phyloP scores from a whole-genome alignment of 2,888 invertebrate genomes.

The Tinea semifulvella region DNA sequence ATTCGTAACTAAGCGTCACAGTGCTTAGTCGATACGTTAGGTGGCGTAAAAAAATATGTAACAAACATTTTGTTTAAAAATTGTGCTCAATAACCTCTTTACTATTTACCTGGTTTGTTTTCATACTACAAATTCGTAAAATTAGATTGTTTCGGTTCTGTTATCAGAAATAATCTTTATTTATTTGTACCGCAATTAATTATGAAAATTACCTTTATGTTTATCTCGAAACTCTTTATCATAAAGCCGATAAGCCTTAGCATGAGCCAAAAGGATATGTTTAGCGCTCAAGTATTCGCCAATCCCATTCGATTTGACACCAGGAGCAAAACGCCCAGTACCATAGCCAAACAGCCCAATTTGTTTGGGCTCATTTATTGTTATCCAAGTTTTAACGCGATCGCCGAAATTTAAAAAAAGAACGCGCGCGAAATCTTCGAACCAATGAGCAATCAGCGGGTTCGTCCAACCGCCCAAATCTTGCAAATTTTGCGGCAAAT shows the following conservation, averaged over 20 bases:
- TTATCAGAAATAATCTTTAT: too few species aligned
- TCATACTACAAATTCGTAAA: too few species aligned
- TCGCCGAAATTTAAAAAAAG: constrained; percentile 54
- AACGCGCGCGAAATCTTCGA: constrained; percentile 54
- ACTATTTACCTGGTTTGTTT: too few species aligned
- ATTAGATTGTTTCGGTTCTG: too few species aligned
- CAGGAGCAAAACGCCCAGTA: constrained; percentile 35
- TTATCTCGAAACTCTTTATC: constrained; percentile 36
- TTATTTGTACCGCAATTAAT: too few species aligned
- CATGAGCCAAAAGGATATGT: constrained; percentile 65
- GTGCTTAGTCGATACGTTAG: too few species aligned
- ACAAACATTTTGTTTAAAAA: too few species aligned
- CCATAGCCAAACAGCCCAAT: constrained; percentile 54
- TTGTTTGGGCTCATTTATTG: constrained; percentile 66
- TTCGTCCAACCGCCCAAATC: constrained; percentile 67
- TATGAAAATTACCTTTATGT: constrained; percentile 12
- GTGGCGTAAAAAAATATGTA: too few species aligned
- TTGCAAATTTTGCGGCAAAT: constrained; percentile 62
- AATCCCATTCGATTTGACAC: constrained; percentile 47
- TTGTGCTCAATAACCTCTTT: constrained; percentile 29
- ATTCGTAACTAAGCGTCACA: too few species aligned
- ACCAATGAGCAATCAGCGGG: constrained; percentile 49
- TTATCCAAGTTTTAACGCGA: constrained; percentile 65
- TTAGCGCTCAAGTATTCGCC: constrained; percentile 62
- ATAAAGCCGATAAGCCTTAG: constrained; percentile 53